A percentile compares a stretch with the other conserved stretches of the same genome.
Evolutionary conservation across 2,888 invertebrate genomes (phyloP).

Genomic region (Philopedon plagiatum): DNA sequence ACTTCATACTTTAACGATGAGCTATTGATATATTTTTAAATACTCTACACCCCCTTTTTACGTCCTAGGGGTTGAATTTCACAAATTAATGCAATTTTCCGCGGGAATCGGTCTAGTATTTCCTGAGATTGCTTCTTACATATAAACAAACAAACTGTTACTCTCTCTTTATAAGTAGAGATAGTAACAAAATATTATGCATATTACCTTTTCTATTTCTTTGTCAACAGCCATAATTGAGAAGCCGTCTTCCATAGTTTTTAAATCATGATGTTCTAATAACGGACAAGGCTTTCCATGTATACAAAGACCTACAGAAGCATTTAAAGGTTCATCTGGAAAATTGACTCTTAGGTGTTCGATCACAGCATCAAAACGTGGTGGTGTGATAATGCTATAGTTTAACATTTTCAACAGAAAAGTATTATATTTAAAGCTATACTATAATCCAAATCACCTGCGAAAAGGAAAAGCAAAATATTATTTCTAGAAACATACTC

Average conservation of each 20-base stretch:
- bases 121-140: no score
- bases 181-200: no score
- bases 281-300: conserved; percentile 80
- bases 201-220: conserved; percentile 75
- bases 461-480: background rate
- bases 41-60: no score
- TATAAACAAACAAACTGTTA: no score
- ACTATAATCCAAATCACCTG: background rate
- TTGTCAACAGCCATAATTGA: conserved; percentile 79
- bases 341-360: conserved; percentile 81
- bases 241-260: conserved; percentile 81
- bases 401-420: conserved; percentile 60
- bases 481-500: no score
- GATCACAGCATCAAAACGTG: conserved; percentile 76
- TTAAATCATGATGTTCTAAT: conserved; percentile 80
- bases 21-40: no score
- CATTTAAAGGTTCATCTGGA: conserved; percentile 87
- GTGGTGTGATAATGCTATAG: conserved; percentile 69
- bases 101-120: no score
- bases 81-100: no score
- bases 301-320: conserved; percentile 81
- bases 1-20: no score
- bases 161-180: no score
- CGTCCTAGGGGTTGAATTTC: no score
- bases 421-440: background rate